Conservation (phyloP, 1,140 invertebrate species). For the Hycleus phaleratus region DNA sequence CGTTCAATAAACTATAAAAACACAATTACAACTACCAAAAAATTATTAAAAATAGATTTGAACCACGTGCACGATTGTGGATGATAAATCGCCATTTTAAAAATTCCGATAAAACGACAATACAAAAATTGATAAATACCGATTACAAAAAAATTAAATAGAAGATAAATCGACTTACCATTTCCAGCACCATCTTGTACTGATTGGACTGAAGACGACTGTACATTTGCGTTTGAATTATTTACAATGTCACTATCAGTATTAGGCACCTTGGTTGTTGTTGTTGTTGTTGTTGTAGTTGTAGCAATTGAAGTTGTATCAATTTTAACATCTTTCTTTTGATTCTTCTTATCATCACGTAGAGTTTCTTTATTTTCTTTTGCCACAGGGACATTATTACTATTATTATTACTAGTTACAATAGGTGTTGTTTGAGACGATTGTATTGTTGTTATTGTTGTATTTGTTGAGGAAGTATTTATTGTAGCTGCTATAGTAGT, state of each 20-base stretch:
- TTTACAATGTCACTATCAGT: too few relatives aligned
- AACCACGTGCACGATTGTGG: not conserved
- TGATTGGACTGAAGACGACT: not conserved
- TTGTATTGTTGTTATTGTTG: constrained; percentile 4
- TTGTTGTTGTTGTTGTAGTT: too few relatives aligned
- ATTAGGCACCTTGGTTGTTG: too few relatives aligned
- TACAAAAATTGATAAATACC: not conserved
- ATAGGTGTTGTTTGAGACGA: not conserved
- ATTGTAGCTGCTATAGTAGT: not conserved
- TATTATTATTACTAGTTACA: not conserved
- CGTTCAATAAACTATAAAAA: not conserved
- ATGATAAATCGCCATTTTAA: not conserved
- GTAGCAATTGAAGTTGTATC: too few relatives aligned
- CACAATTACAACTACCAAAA: not conserved
- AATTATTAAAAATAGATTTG: not conserved
- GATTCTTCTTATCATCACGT: too few relatives aligned
- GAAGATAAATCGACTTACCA: not conserved
- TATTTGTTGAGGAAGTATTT: not conserved
- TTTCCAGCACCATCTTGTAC: not conserved
- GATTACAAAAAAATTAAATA: not conserved
- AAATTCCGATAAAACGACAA: not conserved
- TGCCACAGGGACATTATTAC: too few relatives aligned
- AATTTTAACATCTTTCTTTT: too few relatives aligned
- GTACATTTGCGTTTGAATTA: not conserved
- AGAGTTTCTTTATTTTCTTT: too few relatives aligned